Evolutionary conservation across 2,888 invertebrate genomes (phyloP), one percentile per base, ranked within the genome.

Genomic region (Arrhopalites spinosus): DNA sequence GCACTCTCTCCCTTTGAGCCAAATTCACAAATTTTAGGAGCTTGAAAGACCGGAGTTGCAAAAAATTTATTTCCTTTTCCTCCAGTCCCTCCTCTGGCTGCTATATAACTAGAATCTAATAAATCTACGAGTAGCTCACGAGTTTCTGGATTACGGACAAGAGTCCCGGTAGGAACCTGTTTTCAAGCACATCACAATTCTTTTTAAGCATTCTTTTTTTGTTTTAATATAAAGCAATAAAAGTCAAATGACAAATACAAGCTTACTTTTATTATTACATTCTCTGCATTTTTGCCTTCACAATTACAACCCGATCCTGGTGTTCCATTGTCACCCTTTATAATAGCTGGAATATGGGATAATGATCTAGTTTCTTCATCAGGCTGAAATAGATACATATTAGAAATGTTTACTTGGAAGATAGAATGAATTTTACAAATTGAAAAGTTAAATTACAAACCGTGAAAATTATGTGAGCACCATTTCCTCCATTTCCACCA

Each of bases 61-160:
- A 98, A 99, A 87, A 93, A 97, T 78, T 90, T 89, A 87, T 99
- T 99, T 0, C 99, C 99, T 84, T 93, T 91, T 0, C 99, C 99
- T 0, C 99, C 99, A 0, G 94, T 91, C 2, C 99, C 99, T 0
- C 99, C 99, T 78, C 96, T 87, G 15, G 98, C 96, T 11, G 93
- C 97, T 20, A 99, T 89, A 86, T 95, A 98, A 1, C 78, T 66
- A 5, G 63, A 74, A 43, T 61, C 47, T 13, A 68, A 30, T 77
- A 96, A 87, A 84, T 93, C 94, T 0, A 90, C 91, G 13, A 94
- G 86, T 53, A 90, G 86, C 74, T 86, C 85, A 0, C 91, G 90
- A 1, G 82, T 81, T 17, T 83, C 83, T 27, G 45, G 11, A 71
- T 84, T 78, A 73, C 85, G 85, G 30, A 89, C 83, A 1, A 87